Conservation (phyloP, 2,888 invertebrate species). For the Epinotia demarniana region DNA sequence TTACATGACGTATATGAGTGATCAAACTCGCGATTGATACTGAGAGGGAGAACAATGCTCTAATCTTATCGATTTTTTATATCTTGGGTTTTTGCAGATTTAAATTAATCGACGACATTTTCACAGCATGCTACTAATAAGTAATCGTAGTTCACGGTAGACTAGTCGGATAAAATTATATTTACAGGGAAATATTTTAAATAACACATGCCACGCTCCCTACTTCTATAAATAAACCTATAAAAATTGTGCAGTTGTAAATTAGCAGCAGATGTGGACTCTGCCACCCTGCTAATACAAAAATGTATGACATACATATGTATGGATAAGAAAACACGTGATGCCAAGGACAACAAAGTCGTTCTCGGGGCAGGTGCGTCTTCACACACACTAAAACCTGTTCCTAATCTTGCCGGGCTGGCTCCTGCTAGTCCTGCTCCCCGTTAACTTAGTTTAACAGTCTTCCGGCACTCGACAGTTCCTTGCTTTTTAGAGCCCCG, state of each 20-base stretch:
- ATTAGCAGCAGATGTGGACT: conserved; percentile 6
- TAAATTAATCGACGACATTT: not conserved
- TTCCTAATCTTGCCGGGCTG: conserved; percentile 19
- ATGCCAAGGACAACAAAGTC: conserved; percentile 23
- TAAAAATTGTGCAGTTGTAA: not conserved
- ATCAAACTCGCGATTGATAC: conserved; percentile 17
- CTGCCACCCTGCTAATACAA: not conserved
- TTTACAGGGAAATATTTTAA: not conserved
- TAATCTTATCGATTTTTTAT: not conserved
- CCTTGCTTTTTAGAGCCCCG: conserved; percentile 15
- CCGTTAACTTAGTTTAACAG: conserved; percentile 22
- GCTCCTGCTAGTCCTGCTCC: conserved; percentile 18
- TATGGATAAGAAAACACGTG: not conserved
- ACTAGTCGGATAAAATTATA: not conserved
- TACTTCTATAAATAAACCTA: not conserved
- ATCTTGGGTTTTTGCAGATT: not conserved
- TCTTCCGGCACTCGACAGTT: conserved; percentile 34
- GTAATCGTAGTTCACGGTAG: too few relatives aligned
- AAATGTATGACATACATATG: not conserved
- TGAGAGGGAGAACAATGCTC: conserved; percentile 8
- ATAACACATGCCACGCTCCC: not conserved
- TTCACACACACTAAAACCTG: conserved; percentile 27
- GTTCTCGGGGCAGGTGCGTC: conserved; percentile 34
- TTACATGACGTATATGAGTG: not conserved
- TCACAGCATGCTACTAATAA: too few relatives aligned